phyloP scores from a whole-genome alignment of 2,113 vertebrate species.

The Acinonyx jubatus region DNA sequence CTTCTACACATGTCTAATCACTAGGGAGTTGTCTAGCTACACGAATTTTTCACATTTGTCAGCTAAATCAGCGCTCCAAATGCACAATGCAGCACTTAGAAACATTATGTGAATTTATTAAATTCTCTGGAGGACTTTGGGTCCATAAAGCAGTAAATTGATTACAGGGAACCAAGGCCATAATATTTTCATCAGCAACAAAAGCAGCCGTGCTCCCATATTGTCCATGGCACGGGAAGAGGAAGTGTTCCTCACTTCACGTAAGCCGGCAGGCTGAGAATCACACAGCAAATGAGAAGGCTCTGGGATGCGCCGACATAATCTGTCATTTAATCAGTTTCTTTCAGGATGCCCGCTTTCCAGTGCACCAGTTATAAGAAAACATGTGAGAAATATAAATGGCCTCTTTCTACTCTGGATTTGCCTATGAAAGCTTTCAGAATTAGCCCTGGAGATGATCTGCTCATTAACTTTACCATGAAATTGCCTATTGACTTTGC shows the following conservation, averaged over 20 bases:
- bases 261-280: background rate
- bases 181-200: constrained; percentile 79
- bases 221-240: constrained; percentile 49
- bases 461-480: background rate
- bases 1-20: constrained; percentile 69
- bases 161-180: constrained; percentile 72
- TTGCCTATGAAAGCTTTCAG: background rate
- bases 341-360: background rate
- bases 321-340: background rate
- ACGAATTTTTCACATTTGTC: constrained; percentile 79
- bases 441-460: background rate
- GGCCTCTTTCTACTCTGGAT: background rate
- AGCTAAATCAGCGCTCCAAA: constrained; percentile 77
- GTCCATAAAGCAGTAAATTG: constrained; percentile 82
- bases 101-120: constrained; percentile 82
- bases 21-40: constrained; percentile 74
- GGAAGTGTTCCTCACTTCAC: background rate
- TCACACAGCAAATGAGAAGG: background rate
- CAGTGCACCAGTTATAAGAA: background rate
- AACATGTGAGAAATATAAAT: background rate
- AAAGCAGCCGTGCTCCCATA: constrained; percentile 56
- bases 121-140: constrained; percentile 81
- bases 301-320: background rate
- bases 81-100: constrained; percentile 80
- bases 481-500: background rate